Percentiles rank a stretch among this genome's conserved stretches.
Conservation (phyloP, 2,888 invertebrate species). For the Hesperia comma region DNA sequence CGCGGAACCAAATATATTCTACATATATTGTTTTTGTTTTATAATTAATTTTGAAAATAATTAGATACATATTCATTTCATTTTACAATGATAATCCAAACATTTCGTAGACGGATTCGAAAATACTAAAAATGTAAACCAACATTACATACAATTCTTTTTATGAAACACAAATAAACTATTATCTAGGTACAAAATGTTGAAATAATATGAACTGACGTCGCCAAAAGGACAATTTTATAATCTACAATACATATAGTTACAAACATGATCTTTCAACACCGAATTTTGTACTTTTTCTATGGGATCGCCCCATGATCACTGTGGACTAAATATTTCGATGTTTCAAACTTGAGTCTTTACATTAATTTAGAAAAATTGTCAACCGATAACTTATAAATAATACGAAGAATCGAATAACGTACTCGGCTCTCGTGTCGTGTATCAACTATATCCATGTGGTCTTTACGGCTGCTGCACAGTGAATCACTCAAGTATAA, state of each 20-base stretch:
- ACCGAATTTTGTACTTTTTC: constrained; percentile 84
- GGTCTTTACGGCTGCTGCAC: constrained; percentile 75
- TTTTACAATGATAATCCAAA: constrained; percentile 75
- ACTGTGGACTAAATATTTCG: constrained; percentile 82
- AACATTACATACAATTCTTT: constrained; percentile 66
- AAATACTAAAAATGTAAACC: constrained; percentile 74
- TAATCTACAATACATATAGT: constrained; percentile 70
- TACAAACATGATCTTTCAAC: constrained; percentile 79
- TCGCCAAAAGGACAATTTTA: constrained; percentile 72
- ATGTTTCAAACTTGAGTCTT: constrained; percentile 80
- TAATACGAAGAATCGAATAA: constrained; percentile 60
- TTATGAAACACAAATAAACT: constrained; percentile 75
- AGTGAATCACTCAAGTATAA: constrained; percentile 78
- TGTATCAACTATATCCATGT: constrained; percentile 73
- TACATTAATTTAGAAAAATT: constrained; percentile 79
- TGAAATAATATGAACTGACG: constrained; percentile 68
- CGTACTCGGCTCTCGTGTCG: constrained; percentile 65
- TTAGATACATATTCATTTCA: constrained; percentile 66
- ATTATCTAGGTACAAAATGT: constrained; percentile 73
- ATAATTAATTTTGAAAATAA: constrained; percentile 83
- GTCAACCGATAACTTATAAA: constrained; percentile 78
- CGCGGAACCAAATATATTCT: constrained; percentile 79
- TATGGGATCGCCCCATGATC: constrained; percentile 76
- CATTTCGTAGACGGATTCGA: constrained; percentile 81
- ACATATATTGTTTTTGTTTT: constrained; percentile 71